phyloP scores from a whole-genome alignment of 23 tunicate species.

The Clavelina lepadiformis region DNA sequence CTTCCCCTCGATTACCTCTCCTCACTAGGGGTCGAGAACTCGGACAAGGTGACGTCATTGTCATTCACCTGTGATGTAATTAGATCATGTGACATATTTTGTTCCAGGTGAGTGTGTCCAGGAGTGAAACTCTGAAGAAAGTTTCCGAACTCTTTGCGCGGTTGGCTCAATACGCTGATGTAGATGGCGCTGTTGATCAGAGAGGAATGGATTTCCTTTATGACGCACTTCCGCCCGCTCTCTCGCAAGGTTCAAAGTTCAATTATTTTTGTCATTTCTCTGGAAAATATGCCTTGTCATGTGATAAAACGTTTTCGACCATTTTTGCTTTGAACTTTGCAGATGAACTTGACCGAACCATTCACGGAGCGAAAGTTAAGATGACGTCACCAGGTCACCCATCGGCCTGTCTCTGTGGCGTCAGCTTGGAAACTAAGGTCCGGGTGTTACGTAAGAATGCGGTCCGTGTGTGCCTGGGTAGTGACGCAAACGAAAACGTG shows the following conservation, averaged over 20 bases:
- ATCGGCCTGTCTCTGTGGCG: slow-evolving; percentile 31
- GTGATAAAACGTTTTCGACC: background rate
- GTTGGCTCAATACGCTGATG: slow-evolving; percentile 58
- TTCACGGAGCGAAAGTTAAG: slow-evolving; percentile 45
- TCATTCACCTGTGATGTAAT: background rate
- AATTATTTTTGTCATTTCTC: too few relatives aligned
- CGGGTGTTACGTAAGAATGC: slow-evolving; percentile 85
- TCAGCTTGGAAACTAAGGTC: slow-evolving; percentile 40
- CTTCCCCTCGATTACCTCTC: slow-evolving; percentile 66
- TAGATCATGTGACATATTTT: background rate
- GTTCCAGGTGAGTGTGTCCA: background rate
- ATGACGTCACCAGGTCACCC: slow-evolving; percentile 54
- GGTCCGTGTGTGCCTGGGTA: slow-evolving; percentile 32
- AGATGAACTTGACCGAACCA: slow-evolving; percentile 64
- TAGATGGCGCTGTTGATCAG: slow-evolving; percentile 76
- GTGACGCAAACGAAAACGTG: slow-evolving; percentile 20
- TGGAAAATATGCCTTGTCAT: too few relatives aligned
- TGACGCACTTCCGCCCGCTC: slow-evolving; percentile 84
- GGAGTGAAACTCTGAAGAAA: slow-evolving; percentile 38
- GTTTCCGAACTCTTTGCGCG: slow-evolving; percentile 29
- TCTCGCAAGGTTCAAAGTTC: slow-evolving; percentile 67
- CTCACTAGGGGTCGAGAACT: slow-evolving; percentile 64
- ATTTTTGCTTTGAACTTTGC: background rate
- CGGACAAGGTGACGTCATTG: slow-evolving; percentile 31
- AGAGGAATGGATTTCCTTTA: slow-evolving; percentile 43